Evolutionary conservation across 1,140 invertebrate species (phyloP).

Genomic region (Oedothorax gibbosus): DNA sequence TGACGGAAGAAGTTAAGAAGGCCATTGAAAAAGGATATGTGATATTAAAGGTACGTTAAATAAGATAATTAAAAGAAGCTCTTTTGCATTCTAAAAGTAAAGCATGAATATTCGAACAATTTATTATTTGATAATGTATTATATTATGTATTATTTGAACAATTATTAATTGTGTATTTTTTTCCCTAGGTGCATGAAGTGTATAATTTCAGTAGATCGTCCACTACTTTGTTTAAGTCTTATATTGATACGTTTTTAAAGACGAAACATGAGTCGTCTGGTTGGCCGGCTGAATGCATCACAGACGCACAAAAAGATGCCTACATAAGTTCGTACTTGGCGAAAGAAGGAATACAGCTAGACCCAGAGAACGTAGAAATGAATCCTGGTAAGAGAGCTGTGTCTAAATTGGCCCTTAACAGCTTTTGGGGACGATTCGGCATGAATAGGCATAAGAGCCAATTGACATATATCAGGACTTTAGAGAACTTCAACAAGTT

Average conservation of each 20-base stretch:
- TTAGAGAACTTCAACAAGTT: not conserved
- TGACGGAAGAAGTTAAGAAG: constrained; percentile 10
- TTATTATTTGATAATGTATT: too few species aligned
- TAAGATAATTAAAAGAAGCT: too few species aligned
- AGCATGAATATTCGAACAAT: too few species aligned
- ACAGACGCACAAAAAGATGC: not conserved
- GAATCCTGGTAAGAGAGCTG: not conserved
- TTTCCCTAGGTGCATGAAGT: not conserved
- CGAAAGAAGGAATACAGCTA: not conserved
- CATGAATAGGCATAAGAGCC: not conserved
- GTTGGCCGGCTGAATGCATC: constrained; percentile 2
- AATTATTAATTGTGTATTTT: not conserved
- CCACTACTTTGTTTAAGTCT: not conserved
- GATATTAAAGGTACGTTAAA: not conserved
- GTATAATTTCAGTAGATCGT: not conserved
- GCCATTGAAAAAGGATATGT: not conserved
- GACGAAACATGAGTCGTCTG: constrained; percentile 10
- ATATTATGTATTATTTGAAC: not conserved
- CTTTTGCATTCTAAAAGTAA: too few species aligned
- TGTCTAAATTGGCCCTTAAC: not conserved
- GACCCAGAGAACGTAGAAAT: not conserved
- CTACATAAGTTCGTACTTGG: not conserved
- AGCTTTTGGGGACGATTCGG: constrained; percentile 7
- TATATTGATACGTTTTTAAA: constrained; percentile 40
- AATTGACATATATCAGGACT: not conserved